Conservation (phyloP, 2,888 invertebrate species). For the Mythimna loreyi region DNA sequence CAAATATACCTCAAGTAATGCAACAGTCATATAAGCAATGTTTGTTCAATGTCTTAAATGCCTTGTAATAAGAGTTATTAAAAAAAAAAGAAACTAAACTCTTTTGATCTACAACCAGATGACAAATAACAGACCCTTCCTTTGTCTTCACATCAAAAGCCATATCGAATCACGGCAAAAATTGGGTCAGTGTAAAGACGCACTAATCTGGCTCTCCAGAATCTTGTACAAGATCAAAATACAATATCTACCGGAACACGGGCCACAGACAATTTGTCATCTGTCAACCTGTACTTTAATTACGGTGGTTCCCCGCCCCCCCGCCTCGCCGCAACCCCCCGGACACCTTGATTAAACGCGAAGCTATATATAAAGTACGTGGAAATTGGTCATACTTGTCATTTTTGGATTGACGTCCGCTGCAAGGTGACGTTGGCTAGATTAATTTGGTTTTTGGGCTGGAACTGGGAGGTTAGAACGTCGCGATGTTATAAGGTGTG, state of each 20-base stretch:
- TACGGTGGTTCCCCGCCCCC: constrained; percentile 67
- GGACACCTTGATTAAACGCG: constrained; percentile 86
- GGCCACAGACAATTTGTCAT: constrained; percentile 83
- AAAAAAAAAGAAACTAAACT: background rate
- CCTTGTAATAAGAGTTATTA: background rate
- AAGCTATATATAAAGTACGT: constrained; percentile 77
- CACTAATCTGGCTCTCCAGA: constrained; percentile 37
- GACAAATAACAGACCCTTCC: background rate
- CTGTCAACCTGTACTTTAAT: constrained; percentile 88
- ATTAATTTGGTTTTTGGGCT: constrained; percentile 60
- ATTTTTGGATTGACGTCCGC: constrained; percentile 73
- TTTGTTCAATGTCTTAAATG: too few relatives aligned
- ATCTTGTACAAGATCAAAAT: constrained; percentile 66
- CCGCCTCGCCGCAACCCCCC: constrained; percentile 56
- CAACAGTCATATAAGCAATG: too few relatives aligned
- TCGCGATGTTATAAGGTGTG: constrained; percentile 11
- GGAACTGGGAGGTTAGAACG: constrained; percentile 25
- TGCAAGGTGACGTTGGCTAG: constrained; percentile 51
- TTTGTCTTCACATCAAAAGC: constrained; percentile 43
- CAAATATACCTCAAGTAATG: background rate
- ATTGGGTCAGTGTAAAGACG: constrained; percentile 23
- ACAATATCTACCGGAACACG: constrained; percentile 71
- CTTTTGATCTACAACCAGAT: constrained; percentile 25
- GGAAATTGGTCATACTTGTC: constrained; percentile 73
- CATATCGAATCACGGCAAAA: constrained; percentile 25